Evolutionary conservation across 1,140 invertebrate genomes (phyloP), one percentile per base, ranked within the genome.

Genomic region (Drosophila burlai): DNA sequence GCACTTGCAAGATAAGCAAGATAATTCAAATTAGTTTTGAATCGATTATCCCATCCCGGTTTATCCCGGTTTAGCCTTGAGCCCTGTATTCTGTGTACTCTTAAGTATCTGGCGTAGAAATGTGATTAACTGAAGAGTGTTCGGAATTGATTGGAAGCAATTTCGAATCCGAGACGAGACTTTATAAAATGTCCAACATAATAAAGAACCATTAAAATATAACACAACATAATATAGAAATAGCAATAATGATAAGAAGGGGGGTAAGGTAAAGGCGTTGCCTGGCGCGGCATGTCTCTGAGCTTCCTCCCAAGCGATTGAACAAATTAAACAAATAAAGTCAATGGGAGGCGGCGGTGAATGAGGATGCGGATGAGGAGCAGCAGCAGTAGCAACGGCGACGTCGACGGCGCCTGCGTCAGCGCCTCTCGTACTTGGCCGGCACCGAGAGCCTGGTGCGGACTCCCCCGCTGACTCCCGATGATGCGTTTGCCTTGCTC

Each of bases 391-490:
- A 89, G 78, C 84, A 90, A 13, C 49, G 49, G 58, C 84, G 73
- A 52, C 81, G 73, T 52, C 72, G 75, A 42, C 68, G 78, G 34
- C 74, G 74, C 50, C 76, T 89, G 74, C 86, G 86, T 91, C 81
- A 92, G 91, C 90, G 90, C 58, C 80, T 77, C 62, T 92, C 90
- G 43, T 81, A 86, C 46, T 92, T 92, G 31, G 83, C 66, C 26
- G 91, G 91, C 68, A 91, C 82, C 34, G 91, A 92, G 10, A 92
- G 78, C 38, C 91, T 85, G 24, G 91, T 90, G 46, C 91, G 91
- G 42, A 92, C 57, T 11, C 84, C 80, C 11, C 74, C 66, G n/a
- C 62, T 52, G 16, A 54, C 46, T 47, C 67, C 65, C 10, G 54
- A 50, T 9, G 58, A 66, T 13, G 40, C 50, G 55, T 55, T 82